Conservation (phyloP, 2,797 vertebrate species). For the Notoglanidium macrostoma region DNA sequence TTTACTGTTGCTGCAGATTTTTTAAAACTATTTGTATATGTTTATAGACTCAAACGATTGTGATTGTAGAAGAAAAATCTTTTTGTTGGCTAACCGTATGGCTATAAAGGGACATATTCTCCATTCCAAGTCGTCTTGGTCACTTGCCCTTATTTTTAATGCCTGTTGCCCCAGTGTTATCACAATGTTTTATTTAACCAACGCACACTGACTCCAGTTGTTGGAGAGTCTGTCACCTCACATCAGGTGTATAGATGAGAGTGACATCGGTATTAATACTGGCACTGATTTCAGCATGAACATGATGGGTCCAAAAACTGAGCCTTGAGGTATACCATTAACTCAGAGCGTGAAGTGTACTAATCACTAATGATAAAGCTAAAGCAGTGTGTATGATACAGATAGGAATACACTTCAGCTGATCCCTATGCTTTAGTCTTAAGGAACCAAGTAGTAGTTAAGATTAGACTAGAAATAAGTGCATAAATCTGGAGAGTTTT, state of each 20-base stretch:
- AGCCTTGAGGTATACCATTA: constrained; percentile 22
- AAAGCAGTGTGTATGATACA: not conserved
- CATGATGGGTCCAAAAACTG: not conserved
- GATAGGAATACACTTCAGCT: not conserved
- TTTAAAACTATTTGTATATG: not conserved
- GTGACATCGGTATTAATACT: not conserved
- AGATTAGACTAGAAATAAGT: not conserved
- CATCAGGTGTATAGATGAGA: not conserved
- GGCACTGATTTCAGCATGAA: not conserved
- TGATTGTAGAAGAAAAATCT: not conserved
- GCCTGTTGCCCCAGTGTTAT: not conserved
- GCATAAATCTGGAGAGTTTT: not conserved
- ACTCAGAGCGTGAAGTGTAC: not conserved
- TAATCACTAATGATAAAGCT: not conserved
- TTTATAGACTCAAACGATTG: not conserved
- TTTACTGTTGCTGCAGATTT: not conserved
- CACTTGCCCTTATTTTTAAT: not conserved
- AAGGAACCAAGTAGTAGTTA: no score
- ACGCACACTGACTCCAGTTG: not conserved
- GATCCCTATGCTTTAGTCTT: not conserved
- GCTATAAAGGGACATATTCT: no score
- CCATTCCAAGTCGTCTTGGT: not conserved
- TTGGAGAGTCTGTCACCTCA: not conserved
- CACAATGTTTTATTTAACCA: not conserved
- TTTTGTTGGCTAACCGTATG: not conserved